Evolutionary conservation across 2,888 invertebrate genomes (phyloP).

Genomic region (Molanna angustata): DNA sequence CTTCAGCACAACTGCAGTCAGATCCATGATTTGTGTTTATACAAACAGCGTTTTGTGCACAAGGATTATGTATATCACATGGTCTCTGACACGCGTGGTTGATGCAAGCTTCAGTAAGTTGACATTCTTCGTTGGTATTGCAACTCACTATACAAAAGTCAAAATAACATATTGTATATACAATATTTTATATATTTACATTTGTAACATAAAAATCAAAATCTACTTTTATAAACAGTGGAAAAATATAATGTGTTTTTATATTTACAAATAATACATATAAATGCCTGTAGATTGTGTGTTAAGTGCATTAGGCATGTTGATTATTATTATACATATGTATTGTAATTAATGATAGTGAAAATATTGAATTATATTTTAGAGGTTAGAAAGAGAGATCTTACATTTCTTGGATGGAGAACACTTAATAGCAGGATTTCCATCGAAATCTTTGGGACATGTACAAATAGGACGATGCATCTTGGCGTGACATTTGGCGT

Average conservation of each 20-base stretch:
- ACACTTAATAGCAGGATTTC: slow-evolving; percentile 80
- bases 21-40: slow-evolving; percentile 85
- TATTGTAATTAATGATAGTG: too few relatives aligned
- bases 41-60: slow-evolving; percentile 79
- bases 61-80: slow-evolving; percentile 82
- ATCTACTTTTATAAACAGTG: slow-evolving; percentile 2
- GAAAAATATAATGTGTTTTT: not conserved
- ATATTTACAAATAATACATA: not conserved
- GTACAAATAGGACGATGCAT: slow-evolving; percentile 82
- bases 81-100: slow-evolving; percentile 82
- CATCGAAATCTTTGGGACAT: slow-evolving; percentile 76
- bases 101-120: slow-evolving; percentile 82
- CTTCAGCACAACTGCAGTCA: slow-evolving; percentile 82
- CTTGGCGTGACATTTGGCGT: slow-evolving; percentile 76
- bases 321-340: too few relatives aligned
- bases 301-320: slow-evolving; percentile 5
- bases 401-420: slow-evolving; percentile 74
- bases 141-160: slow-evolving; percentile 72
- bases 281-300: slow-evolving; percentile 12
- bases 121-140: slow-evolving; percentile 82
- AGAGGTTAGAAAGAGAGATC: slow-evolving; percentile 39
- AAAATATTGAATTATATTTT: too few relatives aligned
- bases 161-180: slow-evolving; percentile 34
- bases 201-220: too few relatives aligned
- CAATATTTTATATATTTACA: slow-evolving; percentile 10